Conservation (phyloP, 1,140 invertebrate species). For the Mylabris phalerata region DNA sequence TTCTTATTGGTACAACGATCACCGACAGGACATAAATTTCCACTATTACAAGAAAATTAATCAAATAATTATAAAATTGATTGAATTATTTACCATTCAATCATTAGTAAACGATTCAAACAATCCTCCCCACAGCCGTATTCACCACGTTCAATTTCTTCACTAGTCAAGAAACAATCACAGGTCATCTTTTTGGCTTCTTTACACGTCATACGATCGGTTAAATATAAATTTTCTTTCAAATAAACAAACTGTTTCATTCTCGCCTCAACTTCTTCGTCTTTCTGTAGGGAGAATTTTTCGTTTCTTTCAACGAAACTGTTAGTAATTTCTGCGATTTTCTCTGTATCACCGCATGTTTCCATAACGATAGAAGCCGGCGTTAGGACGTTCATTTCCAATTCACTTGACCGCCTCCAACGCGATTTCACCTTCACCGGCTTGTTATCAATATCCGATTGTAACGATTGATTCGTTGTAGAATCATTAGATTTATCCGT, state of each 20-base stretch:
- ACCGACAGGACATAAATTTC: slow-evolving; percentile 77
- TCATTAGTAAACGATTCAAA: slow-evolving; percentile 93
- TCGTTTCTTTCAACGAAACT: not conserved
- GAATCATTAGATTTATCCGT: slow-evolving; percentile 7
- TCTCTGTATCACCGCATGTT: slow-evolving; percentile 5
- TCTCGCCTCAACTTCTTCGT: slow-evolving; percentile 58
- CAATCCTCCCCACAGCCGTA: slow-evolving; percentile 92
- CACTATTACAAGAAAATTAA: slow-evolving; percentile 53
- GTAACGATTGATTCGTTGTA: not conserved
- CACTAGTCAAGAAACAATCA: slow-evolving; percentile 86
- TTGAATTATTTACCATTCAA: slow-evolving; percentile 76
- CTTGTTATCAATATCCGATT: slow-evolving; percentile 22
- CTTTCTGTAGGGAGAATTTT: not conserved
- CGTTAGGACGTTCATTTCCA: slow-evolving; percentile 61
- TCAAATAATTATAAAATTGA: not conserved
- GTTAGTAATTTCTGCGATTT: slow-evolving; percentile 5
- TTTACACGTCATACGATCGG: slow-evolving; percentile 71
- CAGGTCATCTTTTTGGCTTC: slow-evolving; percentile 91
- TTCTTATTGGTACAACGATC: slow-evolving; percentile 89
- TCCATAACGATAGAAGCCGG: slow-evolving; percentile 35
- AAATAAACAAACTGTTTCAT: slow-evolving; percentile 73
- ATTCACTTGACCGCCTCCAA: slow-evolving; percentile 75
- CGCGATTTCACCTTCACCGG: slow-evolving; percentile 81
- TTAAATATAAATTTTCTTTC: slow-evolving; percentile 78
- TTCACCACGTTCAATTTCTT: slow-evolving; percentile 77